Evolutionary conservation across 2,888 invertebrate genomes (phyloP).

Genomic region (Escarpia spicata): DNA sequence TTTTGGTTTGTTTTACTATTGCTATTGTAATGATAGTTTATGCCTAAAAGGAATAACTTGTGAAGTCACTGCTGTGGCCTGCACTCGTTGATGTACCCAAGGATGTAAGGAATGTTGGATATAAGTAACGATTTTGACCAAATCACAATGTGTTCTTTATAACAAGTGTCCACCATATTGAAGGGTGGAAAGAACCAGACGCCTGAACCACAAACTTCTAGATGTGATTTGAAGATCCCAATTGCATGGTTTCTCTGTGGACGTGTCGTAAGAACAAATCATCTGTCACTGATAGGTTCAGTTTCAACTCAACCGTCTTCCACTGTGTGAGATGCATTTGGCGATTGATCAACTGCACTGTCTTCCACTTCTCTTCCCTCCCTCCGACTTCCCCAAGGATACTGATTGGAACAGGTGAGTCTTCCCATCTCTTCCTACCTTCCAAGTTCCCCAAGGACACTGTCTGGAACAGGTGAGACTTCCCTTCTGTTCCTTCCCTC

Average conservation of each 20-base stretch:
- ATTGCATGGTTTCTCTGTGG: neutral
- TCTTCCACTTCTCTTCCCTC: conserved; percentile 78
- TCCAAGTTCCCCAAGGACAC: too few species aligned
- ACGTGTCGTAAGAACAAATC: neutral
- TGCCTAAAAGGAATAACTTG: too few species aligned
- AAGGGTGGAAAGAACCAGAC: neutral
- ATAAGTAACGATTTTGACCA: too few species aligned
- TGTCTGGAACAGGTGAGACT: too few species aligned
- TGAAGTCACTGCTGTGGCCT: too few species aligned
- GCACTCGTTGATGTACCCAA: too few species aligned
- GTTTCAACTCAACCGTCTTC: conserved; percentile 82
- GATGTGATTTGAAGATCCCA: neutral
- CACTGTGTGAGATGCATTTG: conserved; percentile 86
- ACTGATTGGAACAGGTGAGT: conserved; percentile 18
- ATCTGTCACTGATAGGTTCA: conserved; percentile 69
- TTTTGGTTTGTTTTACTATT: too few species aligned
- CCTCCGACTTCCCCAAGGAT: conserved; percentile 69
- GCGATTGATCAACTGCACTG: conserved; percentile 81
- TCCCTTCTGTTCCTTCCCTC: too few species aligned
- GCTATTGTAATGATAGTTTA: too few species aligned
- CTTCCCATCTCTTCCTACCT: neutral
- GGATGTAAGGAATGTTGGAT: too few species aligned
- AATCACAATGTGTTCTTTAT: too few species aligned
- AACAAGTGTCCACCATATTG: too few species aligned
- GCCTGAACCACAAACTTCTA: neutral